Base-by-base conservation (phyloP, 1,140 invertebrate genomes). In the Caenorhabditis inopinata region DNA sequence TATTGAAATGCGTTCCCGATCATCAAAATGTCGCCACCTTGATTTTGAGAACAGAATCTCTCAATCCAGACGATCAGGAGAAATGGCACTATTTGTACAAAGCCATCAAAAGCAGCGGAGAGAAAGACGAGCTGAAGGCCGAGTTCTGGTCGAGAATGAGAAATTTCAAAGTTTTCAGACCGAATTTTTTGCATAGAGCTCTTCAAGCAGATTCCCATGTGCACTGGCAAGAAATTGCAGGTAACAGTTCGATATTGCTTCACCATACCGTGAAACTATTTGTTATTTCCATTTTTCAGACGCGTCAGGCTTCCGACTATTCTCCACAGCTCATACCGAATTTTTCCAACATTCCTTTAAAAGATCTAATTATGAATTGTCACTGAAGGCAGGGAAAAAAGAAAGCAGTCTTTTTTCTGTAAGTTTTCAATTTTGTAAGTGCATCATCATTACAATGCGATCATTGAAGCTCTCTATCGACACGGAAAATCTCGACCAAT, bases 71-170 rank as follows among this genome's bases (percentile, higher is more conserved):
- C 18, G 76, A 81, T 35, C 80, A 81, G n/a, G 80, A 81, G 48
- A 46, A 51, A 21, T 81, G 80, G 80, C 35, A 62, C 6, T 81
- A 81, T 23, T 18, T 81, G 12, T 81, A 81, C 75, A 77, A 75
- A n/a, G 51, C 49, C 6, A 68, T 81, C 23, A 21, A 53, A n/a
- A 18, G 53, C 3, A 77, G 51, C 14, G 49, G 80, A 74, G 18
- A 47, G 14, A 25, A 29, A 18, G 80, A 81, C 18, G 80, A 76
- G 12, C 14, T 76, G 79, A 80, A 80, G 32, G 74, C 47, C 9
- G 68, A 75, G 11, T 80, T 80, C 49, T 80, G 79, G 79, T 42
- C 47, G 14, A 42, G 42, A 11, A 76, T 81, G 74, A 18, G 80
- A 23, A 29, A 48, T 6, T 81, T 81, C 75, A 76, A 76, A 23